phyloP scores from a whole-genome alignment of 2,797 vertebrate species.

The Poecile montanus region DNA sequence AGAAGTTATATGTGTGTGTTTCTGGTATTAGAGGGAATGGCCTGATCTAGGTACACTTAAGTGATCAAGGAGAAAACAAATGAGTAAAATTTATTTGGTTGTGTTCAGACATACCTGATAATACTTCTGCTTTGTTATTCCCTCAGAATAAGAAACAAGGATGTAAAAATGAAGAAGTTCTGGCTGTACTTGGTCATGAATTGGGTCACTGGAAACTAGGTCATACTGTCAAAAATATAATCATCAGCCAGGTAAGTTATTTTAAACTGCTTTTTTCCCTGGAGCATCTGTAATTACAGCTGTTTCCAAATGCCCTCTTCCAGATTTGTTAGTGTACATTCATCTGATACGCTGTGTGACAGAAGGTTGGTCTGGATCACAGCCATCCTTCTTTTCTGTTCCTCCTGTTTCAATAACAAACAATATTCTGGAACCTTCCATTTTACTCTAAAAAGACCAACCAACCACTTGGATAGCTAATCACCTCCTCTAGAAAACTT shows the following conservation, averaged over 20 bases:
- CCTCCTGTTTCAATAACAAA: neutral
- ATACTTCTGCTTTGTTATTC: neutral
- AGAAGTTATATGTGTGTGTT: neutral
- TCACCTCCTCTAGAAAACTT: neutral
- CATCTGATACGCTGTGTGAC: neutral
- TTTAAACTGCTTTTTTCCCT: neutral
- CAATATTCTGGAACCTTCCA: neutral
- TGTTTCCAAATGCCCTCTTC: neutral
- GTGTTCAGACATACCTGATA: neutral
- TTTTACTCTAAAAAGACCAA: neutral
- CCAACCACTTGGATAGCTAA: neutral
- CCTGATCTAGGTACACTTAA: neutral
- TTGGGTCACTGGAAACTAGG: slow-evolving; percentile 98
- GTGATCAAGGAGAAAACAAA: neutral
- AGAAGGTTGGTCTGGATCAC: neutral
- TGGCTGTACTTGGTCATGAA: slow-evolving; percentile 96
- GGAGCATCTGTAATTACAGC: neutral
- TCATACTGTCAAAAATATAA: slow-evolving; percentile 96
- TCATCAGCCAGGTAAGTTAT: slow-evolving; percentile 92
- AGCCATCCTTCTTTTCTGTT: neutral
- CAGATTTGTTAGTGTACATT: neutral
- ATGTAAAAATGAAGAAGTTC: slow-evolving; percentile 95
- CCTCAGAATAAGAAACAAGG: slow-evolving; percentile 94
- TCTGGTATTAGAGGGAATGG: neutral
- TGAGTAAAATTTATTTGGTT: neutral